Base-by-base conservation (phyloP, 2,113 vertebrate genomes). In the Aegithalos caudatus region DNA sequence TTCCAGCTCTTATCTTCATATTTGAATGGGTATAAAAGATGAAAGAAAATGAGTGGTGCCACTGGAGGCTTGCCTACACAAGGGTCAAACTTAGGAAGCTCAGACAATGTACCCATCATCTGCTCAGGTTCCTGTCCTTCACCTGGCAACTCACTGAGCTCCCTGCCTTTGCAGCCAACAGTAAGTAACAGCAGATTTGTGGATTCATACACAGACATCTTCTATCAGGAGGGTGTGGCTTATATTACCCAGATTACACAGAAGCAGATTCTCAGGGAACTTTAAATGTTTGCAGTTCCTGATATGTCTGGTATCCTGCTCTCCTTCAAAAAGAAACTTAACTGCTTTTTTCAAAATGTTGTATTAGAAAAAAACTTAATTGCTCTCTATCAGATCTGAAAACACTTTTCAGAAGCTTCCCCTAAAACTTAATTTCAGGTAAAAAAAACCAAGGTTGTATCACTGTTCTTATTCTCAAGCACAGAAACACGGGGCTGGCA, bases 41-140 rank as follows among this genome's bases (percentile, higher is more conserved):
- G 62, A 61, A 92, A 45, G 22, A 12, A 64, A 83, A 71, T 0
- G 4, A 71, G 28, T 14, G 17, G 28, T 69, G 42, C 8, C 33
- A 48, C 48, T 57, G 47, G 44, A 91, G 25, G 25, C 24, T 9
- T 66, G 20, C 8, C 51, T 80, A 40, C 7, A 28, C 62, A 82
- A 67, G 7, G 9, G 27, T 10, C 2, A 10, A 29, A 45, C 7
- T 76, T 2, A 54, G 38, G 23, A 86, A 70, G 62, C 65, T 89
- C 80, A 47, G 23, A 58, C 42, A 85, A 57, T 0, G 0, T 8
- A 77, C 14, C 45, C 31, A 56, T 51, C 4, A 3, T 28, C 61
- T 78, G 11, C 44, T 89, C 66, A 64, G 37, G 13, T 48, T 88
- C 16, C 51, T 62, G 37, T n/a, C 56, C 72, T 64, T 93, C 61